Base-by-base conservation (phyloP, 2,888 invertebrate genomes). In the Cosmia pyralina region DNA sequence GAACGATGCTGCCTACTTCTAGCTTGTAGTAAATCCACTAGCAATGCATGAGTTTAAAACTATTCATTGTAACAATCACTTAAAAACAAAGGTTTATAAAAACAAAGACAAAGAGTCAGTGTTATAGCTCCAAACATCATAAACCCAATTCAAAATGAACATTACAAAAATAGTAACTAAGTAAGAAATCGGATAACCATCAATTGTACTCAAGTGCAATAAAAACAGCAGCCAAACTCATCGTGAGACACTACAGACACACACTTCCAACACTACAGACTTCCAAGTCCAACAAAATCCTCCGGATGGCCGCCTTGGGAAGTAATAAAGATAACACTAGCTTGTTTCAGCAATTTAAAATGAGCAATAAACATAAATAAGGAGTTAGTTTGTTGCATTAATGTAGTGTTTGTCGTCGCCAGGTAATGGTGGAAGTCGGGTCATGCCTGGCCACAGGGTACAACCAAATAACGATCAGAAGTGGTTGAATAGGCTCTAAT, bases 301-400 rank as follows among this genome's bases (percentile, higher is more conserved):
- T 72, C 59, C 22, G 64, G 58, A 85, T 78, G 55, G 80, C 64
- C 82, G 84, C 83, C 82, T 76, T 81, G 84, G 77, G 83, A 79
- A 70, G 71, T 81, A 80, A 82, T 86, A 83, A 74, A 88, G 88
- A 88, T 88, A 88, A 82, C 83, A 77, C 78, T 75, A 82, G 83
- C 79, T 82, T 82, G 79, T 77, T 84, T 75, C 82, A 77, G 83
- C 88, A 86, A 87, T 88, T 86, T 88, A 85, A 84, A 82, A 82
- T 77, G 75, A 88, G 88, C 90, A 89, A 88, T 89, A 85, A 84
- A 87, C 88, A 85, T 90, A 88, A 90, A 90, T 88, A 79, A 79
- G 67, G 73, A 59, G 75, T 76, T 80, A 86, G 78, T 77, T 82
- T 86, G 77, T 85, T 84, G 82, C 81, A 87, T 82, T 85, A 82